A percentile compares a stretch with the other conserved stretches of the same genome.
Conservation (phyloP, 53 echinoderm and acorn worm genomes). For the Apostichopus leukothele region DNA sequence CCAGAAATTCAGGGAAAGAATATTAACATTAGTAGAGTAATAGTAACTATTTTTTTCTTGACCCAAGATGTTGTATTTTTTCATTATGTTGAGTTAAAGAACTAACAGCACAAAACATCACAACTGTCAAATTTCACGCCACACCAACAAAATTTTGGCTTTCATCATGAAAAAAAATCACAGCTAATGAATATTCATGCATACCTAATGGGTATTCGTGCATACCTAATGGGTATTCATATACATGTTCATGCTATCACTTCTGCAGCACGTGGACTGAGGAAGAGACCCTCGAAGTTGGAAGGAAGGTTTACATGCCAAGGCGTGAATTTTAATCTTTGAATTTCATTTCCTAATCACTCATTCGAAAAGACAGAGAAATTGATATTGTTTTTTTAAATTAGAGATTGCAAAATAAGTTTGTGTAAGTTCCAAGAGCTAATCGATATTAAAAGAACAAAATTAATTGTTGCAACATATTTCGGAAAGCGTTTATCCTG, state of each 20-base stretch:
- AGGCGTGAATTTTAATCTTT: constrained; percentile 36
- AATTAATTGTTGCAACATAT: too few relatives aligned
- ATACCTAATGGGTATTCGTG: not conserved
- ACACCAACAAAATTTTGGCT: not conserved
- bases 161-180: not conserved
- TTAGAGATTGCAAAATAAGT: not conserved
- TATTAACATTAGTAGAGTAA: not conserved
- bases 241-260: constrained; percentile 46
- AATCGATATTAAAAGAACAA: too few relatives aligned
- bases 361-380: not conserved
- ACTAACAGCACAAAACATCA: not conserved
- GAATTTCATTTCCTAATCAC: not conserved
- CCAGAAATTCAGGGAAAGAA: not conserved
- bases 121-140: not conserved
- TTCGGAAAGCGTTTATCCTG: too few relatives aligned
- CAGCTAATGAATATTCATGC: constrained; percentile 22
- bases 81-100: not conserved
- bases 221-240: constrained; percentile 36
- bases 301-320: constrained; percentile 38
- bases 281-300: constrained; percentile 42
- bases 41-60: too few relatives aligned
- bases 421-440: not conserved
- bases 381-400: not conserved
- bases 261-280: constrained; percentile 45
- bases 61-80: not conserved